Evolutionary conservation across 1,140 invertebrate genomes (phyloP).

Genomic region (Tenebrio molitor): DNA sequence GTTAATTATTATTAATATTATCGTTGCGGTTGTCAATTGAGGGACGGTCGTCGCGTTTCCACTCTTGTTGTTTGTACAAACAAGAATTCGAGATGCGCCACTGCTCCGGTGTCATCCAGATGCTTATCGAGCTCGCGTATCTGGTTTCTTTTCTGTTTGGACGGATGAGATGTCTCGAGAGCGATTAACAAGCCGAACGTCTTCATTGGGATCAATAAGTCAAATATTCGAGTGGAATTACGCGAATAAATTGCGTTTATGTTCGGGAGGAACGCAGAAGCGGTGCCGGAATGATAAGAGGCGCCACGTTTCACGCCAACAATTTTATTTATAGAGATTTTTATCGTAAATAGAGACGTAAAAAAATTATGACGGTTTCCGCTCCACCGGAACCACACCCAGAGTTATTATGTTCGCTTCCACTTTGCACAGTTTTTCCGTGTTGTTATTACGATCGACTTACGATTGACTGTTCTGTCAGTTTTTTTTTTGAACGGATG

Average conservation of each 20-base stretch:
- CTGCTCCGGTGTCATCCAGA: not conserved
- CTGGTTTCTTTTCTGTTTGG: not conserved
- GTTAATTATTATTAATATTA: slow-evolving; percentile 29
- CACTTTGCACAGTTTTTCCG: no score
- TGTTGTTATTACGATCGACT: no score
- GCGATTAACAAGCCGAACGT: not conserved
- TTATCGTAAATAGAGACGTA: no score
- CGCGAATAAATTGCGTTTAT: not conserved
- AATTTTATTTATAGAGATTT: no score
- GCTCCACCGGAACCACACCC: no score
- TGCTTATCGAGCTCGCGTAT: slow-evolving; percentile 4
- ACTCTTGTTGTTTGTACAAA: not conserved
- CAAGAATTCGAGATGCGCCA: not conserved
- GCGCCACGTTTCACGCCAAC: no score
- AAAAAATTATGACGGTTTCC: no score
- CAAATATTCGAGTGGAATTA: not conserved
- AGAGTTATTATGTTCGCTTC: no score
- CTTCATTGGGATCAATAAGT: slow-evolving; percentile 4
- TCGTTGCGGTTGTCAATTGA: slow-evolving; percentile 2
- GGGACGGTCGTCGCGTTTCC: not conserved
- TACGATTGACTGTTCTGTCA: no score
- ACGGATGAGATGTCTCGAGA: not conserved
- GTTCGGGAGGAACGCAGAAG: not conserved
- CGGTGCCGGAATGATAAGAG: no score
- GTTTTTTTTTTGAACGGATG: no score